A percentile compares a stretch with the other conserved stretches of the same genome.
Evolutionary conservation across 2,113 vertebrate species (phyloP).

Genomic region (Labeo rohita): DNA sequence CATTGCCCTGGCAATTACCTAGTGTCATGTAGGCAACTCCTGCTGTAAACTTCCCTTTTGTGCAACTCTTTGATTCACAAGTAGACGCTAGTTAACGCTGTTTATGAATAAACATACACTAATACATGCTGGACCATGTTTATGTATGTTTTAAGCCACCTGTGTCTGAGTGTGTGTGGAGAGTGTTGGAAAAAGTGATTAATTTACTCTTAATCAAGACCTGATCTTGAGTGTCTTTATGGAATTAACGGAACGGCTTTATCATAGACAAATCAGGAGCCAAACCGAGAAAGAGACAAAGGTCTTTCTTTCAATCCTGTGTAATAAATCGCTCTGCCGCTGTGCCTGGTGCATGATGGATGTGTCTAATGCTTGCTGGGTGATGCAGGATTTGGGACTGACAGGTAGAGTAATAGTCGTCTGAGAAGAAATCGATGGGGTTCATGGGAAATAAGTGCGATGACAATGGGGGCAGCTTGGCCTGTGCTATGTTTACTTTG

Average conservation of each 20-base stretch:
- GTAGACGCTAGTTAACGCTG: not conserved
- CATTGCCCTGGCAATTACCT: not conserved
- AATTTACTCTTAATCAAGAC: not conserved
- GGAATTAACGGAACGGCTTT: not conserved
- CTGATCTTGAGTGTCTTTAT: not conserved
- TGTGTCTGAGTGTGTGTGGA: not conserved
- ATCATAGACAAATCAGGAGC: not conserved
- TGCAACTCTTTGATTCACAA: not conserved
- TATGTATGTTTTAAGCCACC: not conserved
- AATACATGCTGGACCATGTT: not conserved
- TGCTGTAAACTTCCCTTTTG: not conserved
- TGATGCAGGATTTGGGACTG: conserved; percentile 29
- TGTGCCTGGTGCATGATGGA: conserved; percentile 39
- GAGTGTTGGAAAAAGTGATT: not conserved
- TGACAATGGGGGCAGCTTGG: conserved; percentile 16
- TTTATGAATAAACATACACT: not conserved
- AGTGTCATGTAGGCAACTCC: too few relatives aligned
- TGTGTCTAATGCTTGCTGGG: conserved; percentile 33
- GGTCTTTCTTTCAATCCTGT: conserved; percentile 21
- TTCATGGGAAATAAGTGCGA: conserved; percentile 28
- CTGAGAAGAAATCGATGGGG: conserved; percentile 13
- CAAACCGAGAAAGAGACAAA: conserved; percentile 6
- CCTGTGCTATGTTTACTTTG: conserved; percentile 39
- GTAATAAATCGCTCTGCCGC: conserved; percentile 20
- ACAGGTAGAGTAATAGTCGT: conserved; percentile 49